Base-by-base conservation (phyloP, 2,888 invertebrate species). In the Drosophila anomelani region DNA sequence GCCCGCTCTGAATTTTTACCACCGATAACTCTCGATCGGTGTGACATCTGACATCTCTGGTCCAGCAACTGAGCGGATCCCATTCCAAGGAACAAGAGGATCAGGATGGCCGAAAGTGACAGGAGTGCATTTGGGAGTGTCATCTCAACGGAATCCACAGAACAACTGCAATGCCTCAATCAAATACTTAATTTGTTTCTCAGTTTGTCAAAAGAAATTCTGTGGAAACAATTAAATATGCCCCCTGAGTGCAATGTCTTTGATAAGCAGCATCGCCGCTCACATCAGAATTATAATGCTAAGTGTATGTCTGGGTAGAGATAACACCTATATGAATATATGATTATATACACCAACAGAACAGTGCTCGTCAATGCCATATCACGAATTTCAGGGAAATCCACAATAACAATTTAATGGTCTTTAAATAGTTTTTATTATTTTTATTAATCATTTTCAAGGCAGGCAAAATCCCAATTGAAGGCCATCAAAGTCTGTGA, bases 21-120 rank as follows among this genome's bases (percentile, higher is more conserved):
- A 29, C 59, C 59, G 3, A 59, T 54, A 12, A 59, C 54, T 38
- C 59, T 39, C 15, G 17, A 12, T 8, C 38, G n/a, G 15, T 29
- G 15, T 1, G 29, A 8, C 17, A 0, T 1, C 3, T 51, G 34
- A 34, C 59, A 59, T 29, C 26, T 17, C 0, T 26, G 3, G 15
- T 59, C 59, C 29, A 59, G 20, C 7, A 59, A 29, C 5, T 13
- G 7, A 0, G 59, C 7, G 7, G 2, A 20, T 38, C 26, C 59
- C 1, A 7, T 9, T 3, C 3, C 26, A 3, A 44, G 44, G 12
- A 44, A 7, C 6, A 17, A 5, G 9, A 51, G 12, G 4, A 34
- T 15, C 15, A 53, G 10, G 20, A 15, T 9, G 17, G 9, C 5
- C 10, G 5, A 20, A 6, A 34, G 10, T 1, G 13, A 13, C n/a